Evolutionary conservation across 2,113 vertebrate genomes (phyloP), one percentile per base, ranked within the genome.

Genomic region (Rattus rattus): DNA sequence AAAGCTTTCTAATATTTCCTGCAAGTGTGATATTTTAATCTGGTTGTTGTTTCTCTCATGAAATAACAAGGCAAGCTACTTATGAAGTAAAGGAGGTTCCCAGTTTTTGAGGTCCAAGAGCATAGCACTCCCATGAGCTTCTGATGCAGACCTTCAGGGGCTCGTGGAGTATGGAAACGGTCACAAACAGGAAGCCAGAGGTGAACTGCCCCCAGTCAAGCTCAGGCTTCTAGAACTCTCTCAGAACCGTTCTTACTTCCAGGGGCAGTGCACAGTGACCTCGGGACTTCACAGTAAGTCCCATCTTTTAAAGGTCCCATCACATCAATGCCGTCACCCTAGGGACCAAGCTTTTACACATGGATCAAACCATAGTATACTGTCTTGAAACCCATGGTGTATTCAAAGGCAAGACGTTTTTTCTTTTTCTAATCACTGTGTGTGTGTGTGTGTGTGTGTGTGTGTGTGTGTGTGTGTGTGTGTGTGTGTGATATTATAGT

Each of bases 381-480:
- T 11, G 39, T 43, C 75, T 80, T 95, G 52, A 97, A 97, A 93
- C 2, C 11, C 7, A 73, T 56, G 17, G 54, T 80, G 19, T 90
- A 67, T 92, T 76, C 47, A 89, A 75, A 83, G 54, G 6, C 36
- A 81, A 91, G 75, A 63, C 7, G 72, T 75, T 36, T 87, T 84
- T 43, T 54, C 52, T 54, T 87, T 76, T 63, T 7, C 33, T 43
- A 79, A 56, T 54, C 69, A 49, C 33, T 54, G 47, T 49, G 76
- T 54, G 49, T 33, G 26, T 33, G 16, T 54, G 52, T 30, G 84
- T 61, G 70, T 86, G 12, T 86, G 8, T 79, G 69, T 89, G 26
- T 39, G 56, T 65, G 39, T 30, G 13, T 30, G 47, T 33, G 43
- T 77, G 43, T 77, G 6, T 24, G 43, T 49, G 49, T 30, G 79